Conservation (phyloP, 2,797 vertebrate genomes). For the Cheirogaleus major region DNA sequence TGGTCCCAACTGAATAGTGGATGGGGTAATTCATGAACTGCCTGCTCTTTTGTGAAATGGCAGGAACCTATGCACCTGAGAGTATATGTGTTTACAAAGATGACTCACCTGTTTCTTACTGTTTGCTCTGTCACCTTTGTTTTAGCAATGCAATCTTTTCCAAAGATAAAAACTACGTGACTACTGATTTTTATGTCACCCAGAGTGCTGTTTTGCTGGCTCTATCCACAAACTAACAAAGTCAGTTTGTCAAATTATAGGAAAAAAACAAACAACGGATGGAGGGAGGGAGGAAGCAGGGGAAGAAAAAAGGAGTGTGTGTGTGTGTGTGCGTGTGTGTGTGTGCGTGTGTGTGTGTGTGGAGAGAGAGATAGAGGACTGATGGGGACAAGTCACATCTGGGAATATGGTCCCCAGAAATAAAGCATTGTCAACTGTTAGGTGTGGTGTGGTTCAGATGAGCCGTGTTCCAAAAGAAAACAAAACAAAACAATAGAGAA, state of each 20-base stretch:
- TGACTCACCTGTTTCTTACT: neutral
- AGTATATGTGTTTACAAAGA: neutral
- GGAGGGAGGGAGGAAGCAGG: too few relatives aligned
- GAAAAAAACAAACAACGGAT: neutral
- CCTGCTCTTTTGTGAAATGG: neutral
- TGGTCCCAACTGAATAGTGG: too few relatives aligned
- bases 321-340: neutral
- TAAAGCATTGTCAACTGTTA: neutral
- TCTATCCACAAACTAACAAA: neutral
- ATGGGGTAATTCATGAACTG: neutral
- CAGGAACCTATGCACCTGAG: rapidly evolving
- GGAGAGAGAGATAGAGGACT: neutral
- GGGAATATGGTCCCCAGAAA: neutral
- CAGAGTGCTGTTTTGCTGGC: neutral
- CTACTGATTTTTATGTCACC: neutral
- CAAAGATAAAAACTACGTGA: neutral
- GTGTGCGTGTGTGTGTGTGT: too few relatives aligned
- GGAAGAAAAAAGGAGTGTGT: neutral
- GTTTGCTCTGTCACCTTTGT: too few relatives aligned
- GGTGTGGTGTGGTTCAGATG: neutral
- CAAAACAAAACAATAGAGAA: neutral
- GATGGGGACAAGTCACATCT: neutral
- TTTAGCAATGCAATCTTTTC: neutral
- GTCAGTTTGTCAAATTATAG: neutral
- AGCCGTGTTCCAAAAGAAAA: neutral